phyloP scores from a whole-genome alignment of 1,140 invertebrate genomes.

The Paramacrobiotus metropolitanus region DNA sequence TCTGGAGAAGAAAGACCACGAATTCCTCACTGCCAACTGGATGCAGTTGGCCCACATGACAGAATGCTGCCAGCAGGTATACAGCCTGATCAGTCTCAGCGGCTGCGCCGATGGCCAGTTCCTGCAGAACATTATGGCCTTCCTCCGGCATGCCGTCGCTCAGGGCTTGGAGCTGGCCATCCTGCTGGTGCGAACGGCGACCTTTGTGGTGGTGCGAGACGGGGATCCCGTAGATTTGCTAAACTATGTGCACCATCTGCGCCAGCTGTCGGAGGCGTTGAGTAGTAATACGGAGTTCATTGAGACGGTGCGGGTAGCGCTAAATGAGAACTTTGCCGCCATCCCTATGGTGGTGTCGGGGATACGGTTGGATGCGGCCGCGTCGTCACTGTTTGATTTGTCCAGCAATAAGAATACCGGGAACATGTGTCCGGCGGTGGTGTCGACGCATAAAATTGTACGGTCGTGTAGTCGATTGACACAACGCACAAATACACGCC shows the following conservation, averaged over 20 bases:
- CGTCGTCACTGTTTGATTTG: too few relatives aligned
- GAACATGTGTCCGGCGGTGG: too few relatives aligned
- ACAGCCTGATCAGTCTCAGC: background rate
- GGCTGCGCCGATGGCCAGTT: background rate
- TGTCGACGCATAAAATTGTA: too few relatives aligned
- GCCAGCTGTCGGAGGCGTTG: background rate
- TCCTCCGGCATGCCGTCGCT: background rate
- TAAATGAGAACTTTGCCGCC: background rate
- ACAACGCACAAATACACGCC: too few relatives aligned
- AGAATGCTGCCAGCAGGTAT: background rate
- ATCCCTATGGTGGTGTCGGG: background rate
- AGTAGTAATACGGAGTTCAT: background rate
- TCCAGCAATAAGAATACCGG: too few relatives aligned
- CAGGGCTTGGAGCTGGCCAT: background rate
- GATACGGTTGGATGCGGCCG: too few relatives aligned
- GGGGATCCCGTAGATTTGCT: background rate
- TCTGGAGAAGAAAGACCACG: constrained; percentile 3
- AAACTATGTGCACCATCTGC: background rate
- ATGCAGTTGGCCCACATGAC: background rate
- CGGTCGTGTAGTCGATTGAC: too few relatives aligned
- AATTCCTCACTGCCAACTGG: background rate
- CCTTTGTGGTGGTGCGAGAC: background rate
- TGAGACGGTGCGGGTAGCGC: background rate
- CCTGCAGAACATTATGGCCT: constrained; percentile 1
- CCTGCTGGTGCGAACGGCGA: background rate